Base-by-base conservation (phyloP, 2,113 vertebrate species). In the Rana temporaria region DNA sequence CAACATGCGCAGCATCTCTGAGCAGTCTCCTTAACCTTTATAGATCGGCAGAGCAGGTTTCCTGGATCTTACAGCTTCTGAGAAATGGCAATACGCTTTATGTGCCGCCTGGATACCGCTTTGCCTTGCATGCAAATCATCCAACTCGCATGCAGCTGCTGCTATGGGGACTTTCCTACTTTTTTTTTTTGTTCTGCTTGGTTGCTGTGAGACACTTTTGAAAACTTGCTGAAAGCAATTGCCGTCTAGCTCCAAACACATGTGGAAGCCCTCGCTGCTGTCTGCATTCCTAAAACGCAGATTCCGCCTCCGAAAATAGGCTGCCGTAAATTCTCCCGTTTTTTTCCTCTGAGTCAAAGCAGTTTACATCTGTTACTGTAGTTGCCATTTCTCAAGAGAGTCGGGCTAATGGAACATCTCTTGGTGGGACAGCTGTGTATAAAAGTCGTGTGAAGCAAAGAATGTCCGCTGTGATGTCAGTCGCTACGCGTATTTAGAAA, bases 51-150 rank as follows among this genome's bases (percentile, higher is more conserved):
- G 84, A 65, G 72, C 77, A 72, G 38, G 85, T 59, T 84, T 16
- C 79, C 77, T 86, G 71, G 63, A 74, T 86, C 85, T 32, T 74
- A 65, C 26, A 64, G 84, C 55, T 69, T 85, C 15, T 85, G 82
- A 65, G 75, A 79, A 19, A 0, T 15, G 12, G 19, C 70, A 19
- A 80, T 60, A 72, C 85, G 1, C 71, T 85, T 78, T 73, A 20
- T 62, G 2, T 20, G 0, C 81, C 66, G 63, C 34, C 56, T 60
- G 52, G 38, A 59, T 82, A 65, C 72, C 18, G 60, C 6, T 82
- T 82, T 82, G 70, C 63, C 65, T 82, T 74, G 69, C 52, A 82
- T 83, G 81, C 81, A 83, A 83, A 76, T 83, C 64, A 56, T n/a
- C 63, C 75, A 18, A 9, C 72, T 56, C 19, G 57, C 18, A 52